Conservation (phyloP, 2,888 invertebrate genomes). For the Caenorhabditis angaria region DNA sequence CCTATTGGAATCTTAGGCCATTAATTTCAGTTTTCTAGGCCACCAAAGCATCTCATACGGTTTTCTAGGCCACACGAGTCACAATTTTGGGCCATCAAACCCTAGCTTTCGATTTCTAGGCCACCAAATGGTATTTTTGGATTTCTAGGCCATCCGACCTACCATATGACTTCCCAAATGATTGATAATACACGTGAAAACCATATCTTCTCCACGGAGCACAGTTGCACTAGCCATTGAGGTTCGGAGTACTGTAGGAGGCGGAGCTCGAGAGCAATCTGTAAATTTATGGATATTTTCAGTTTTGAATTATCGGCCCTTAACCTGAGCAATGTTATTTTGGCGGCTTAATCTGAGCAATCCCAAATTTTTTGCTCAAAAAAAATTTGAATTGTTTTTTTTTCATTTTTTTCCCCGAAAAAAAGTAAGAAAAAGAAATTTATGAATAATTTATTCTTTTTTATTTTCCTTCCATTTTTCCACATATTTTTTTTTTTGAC, state of each 20-base stretch:
- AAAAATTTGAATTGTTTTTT: not conserved
- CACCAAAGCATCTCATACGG: too few species aligned
- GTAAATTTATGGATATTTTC: constrained; percentile 30
- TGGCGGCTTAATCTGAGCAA: not conserved
- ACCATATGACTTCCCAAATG: constrained; percentile 75
- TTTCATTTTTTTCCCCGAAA: constrained; percentile 6
- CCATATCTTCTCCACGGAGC: constrained; percentile 68
- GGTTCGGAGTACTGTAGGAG: constrained; percentile 57
- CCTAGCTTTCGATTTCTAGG: too few species aligned
- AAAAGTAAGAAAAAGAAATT: constrained; percentile 10
- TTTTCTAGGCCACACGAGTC: too few species aligned
- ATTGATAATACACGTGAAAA: constrained; percentile 68
- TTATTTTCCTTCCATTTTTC: too few species aligned
- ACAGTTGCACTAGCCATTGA: constrained; percentile 68
- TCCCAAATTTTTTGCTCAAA: not conserved
- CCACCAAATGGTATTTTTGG: not conserved
- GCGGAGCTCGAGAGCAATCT: constrained; percentile 65
- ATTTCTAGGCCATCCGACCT: too few species aligned
- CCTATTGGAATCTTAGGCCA: too few species aligned
- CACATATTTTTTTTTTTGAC: constrained; percentile 6
- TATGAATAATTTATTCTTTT: constrained; percentile 23
- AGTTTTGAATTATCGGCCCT: too few species aligned
- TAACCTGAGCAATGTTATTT: too few species aligned
- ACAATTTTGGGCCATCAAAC: not conserved
- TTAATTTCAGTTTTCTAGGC: too few species aligned